Base-by-base conservation (phyloP, 2,888 invertebrate species). In the Sphecodes monilicornis region DNA sequence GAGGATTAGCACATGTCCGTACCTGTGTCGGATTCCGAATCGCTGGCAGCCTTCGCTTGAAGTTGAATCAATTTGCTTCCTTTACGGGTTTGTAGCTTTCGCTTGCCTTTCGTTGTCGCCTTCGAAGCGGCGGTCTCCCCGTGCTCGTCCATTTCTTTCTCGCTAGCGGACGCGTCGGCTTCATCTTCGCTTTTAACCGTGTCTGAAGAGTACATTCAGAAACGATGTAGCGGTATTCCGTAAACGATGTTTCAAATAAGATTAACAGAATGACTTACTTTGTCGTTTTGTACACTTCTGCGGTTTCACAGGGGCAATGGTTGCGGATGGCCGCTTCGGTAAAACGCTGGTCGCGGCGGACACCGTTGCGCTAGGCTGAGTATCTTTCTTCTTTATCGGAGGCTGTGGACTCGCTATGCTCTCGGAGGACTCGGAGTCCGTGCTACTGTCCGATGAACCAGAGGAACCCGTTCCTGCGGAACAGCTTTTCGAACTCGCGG, bases 361-460 rank as follows among this genome's bases (percentile, higher is more conserved):
- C 41, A 89, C 86, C 57, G 91, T 78, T 29, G 90, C 86, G 2
- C 90, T 88, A 22, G 90, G 90, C 72, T 93, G 94, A 80, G 91
- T 90, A 32, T 92, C 93, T 87, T 94, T 95, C 85, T 93, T 95
- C 86, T 92, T 94, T 54, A 86, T 90, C 76, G 86, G 92, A 78
- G 87, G 95, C 88, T 94, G 95, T 0, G 96, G 95, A 92, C 95
- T 96, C 5, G 95, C 95, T 18, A 95, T 95, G 84, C 95, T 95
- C 74, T 95, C 94, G 0, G 97, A 97, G 0, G 97, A 97, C 86
- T 97, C 97, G 0, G 97, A 96, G 88, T 97, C 97, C 0, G 96
- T 96, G 90, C 97, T 97, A 60, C 93, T 91, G 84, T 92, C 90
- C 87, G 94, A 91, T 0, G 97, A 96, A 3, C 96, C 97, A 0